A percentile compares a stretch with the other conserved stretches of the same genome.
Evolutionary conservation across 1,140 invertebrate species (phyloP).

Genomic region (Sitobion miscanthi): DNA sequence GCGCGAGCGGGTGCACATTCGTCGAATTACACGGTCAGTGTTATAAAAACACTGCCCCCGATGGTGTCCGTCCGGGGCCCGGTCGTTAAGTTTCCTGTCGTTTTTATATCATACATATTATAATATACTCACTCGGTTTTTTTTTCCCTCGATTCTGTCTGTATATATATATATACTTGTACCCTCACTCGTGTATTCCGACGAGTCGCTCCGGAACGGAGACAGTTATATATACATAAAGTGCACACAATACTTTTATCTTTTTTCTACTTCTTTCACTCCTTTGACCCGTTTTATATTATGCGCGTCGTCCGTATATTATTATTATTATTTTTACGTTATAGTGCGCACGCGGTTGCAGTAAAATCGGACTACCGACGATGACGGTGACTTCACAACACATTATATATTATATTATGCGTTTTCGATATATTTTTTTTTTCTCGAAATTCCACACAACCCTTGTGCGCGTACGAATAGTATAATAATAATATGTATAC

Average conservation of each 20-base stretch:
- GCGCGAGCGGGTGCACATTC: constrained; percentile 15
- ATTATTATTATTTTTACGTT: neutral
- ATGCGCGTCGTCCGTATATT: neutral
- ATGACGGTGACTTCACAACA: neutral
- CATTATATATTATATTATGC: neutral
- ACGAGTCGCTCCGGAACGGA: neutral
- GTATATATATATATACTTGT: neutral
- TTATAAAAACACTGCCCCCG: constrained; percentile 2
- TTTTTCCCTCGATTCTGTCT: neutral
- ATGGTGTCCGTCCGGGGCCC: neutral
- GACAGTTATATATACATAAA: neutral
- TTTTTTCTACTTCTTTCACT: neutral
- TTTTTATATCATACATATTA: neutral
- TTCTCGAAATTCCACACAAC: constrained; percentile 34
- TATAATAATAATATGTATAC: neutral
- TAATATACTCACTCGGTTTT: neutral
- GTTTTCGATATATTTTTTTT: constrained; percentile 23
- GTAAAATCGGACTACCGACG: constrained; percentile 46
- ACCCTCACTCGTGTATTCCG: neutral
- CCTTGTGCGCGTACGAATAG: neutral
- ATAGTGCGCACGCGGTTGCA: constrained; percentile 35
- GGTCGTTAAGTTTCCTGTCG: constrained; percentile 43
- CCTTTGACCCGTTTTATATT: constrained; percentile 23
- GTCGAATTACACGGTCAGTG: constrained; percentile 33
- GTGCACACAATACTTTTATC: neutral